phyloP scores from a whole-genome alignment of 2,113 vertebrate genomes.

The Coracopsis vasa region DNA sequence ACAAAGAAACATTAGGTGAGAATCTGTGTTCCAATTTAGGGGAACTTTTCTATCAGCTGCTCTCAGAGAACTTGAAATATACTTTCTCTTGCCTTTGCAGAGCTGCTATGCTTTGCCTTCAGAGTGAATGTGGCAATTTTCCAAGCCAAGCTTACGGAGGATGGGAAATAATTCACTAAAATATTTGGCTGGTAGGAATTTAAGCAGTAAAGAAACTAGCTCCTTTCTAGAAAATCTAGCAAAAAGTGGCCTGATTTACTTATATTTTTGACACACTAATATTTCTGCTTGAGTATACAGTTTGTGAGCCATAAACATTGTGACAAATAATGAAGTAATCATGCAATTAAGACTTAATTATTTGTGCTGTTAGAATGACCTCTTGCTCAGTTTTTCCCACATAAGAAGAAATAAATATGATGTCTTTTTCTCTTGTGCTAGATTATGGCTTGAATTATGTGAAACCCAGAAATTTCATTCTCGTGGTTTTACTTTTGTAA shows the following conservation, averaged over 20 bases:
- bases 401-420: not conserved
- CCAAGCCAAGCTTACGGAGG: not conserved
- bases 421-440: not conserved
- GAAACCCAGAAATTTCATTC: not conserved
- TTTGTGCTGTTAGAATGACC: not conserved
- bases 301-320: slow-evolving; percentile 11
- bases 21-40: not conserved
- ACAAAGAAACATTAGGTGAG: not conserved
- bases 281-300: not conserved
- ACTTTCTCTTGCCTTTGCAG: not conserved
- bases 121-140: not conserved
- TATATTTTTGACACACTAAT: not conserved
- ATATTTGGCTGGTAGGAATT: not conserved
- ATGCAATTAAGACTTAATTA: slow-evolving; percentile 31
- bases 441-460: not conserved
- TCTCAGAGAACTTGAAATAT: not conserved
- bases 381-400: not conserved
- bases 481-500: not conserved
- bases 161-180: not conserved
- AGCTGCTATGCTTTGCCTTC: not conserved
- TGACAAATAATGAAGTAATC: slow-evolving; percentile 45
- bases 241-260: not conserved
- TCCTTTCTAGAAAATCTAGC: not conserved
- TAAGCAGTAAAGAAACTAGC: not conserved
- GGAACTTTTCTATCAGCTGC: not conserved